Evolutionary conservation across 2,797 vertebrate genomes (phyloP), one percentile per base, ranked within the genome.

Genomic region (Cossypha heuglini): DNA sequence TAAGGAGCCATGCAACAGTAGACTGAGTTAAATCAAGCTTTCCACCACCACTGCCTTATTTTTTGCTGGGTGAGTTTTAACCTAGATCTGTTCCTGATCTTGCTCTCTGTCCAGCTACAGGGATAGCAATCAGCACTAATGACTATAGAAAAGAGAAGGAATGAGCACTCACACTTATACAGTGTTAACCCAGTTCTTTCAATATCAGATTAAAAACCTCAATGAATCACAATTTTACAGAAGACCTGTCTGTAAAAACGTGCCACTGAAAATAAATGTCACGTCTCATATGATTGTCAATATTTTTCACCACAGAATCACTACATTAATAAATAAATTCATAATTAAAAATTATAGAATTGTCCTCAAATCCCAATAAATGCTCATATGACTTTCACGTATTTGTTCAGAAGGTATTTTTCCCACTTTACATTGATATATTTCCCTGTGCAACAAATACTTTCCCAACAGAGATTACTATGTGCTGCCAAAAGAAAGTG

Each of bases 41-140:
- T 42, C 29, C 3, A 5, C 2, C 3, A 22, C 2, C 3, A 7
- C 8, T 2, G 11, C 9, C 20, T 51, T 20, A 16, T 58, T 74
- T 90, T 94, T 35, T 59, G 9, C 6, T 28, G 20, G 3, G 6
- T 64, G 84, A 29, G 2, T 64, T 77, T 73, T 63, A 61, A 29
- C 10, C 49, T 57, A 46, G 21, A 17, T 68, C 45, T 77, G 15
- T 38, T 86, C 33, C 68, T 76, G 19, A 43, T 8, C 45, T 28
- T 20, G 24, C 46, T 68, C 28, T 33, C 31, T 40, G 11, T n/a
- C 51, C 52, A 64, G 49, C 46, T 72, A 16, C 42, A 31, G 8
- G 15, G 21, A 35, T 49, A 77, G 10, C 11, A 61, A n/a, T n/a
- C 45, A 78, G 45, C 21, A 33, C 2, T 74, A 80, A 61, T 5